Base-by-base conservation (phyloP, 2,113 vertebrate species). In the Regulus satrapa region DNA sequence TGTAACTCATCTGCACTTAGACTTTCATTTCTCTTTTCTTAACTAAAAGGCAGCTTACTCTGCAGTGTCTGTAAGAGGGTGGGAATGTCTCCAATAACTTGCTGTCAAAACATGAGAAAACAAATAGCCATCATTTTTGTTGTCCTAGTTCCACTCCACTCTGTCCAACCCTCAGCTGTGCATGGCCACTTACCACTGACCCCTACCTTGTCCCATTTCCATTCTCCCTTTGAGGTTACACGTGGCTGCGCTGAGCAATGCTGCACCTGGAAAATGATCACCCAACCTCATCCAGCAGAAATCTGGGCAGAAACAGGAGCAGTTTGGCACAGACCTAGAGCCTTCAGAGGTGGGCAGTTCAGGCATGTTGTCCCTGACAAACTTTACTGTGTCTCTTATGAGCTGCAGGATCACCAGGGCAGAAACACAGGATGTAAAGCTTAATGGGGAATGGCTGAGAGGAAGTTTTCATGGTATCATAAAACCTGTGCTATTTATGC, bases 141-240 rank as follows among this genome's bases (percentile, higher is more conserved):
- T 85, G 95, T 95, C 96, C 98, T 98, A 97, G 96, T 98, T 98
- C 97, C 98, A 97, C 91, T 97, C 97, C 96, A 97, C 97, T 98
- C 98, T 98, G 97, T 96, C 97, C 95, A 56, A 94, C 90, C 78
- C 88, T 94, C 59, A 85, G 51, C 66, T 23, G 28, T 87, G 92
- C 97, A 91, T 77, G 95, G 97, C 97, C 98, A 98, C 98, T 98
- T 98, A 98, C 98, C 97, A 96, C 96, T 98, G 98, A 98, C 98
- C 98, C 97, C 40, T 92, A 85, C 88, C 87, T 93, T 51, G 68
- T 92, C 66, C 92, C n/a, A 36, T 97, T 97, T 97, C 96, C 95
- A 80, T 78, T 84, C 78, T 36, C 58, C 9, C 75, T 98, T 89
- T 97, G 97, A 98, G 97, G 88, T 36, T 59, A 55, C 95, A 82